A percentile compares a stretch with the other conserved stretches of the same genome.
phyloP scores from a whole-genome alignment of 2,797 vertebrate genomes.

The Diplodus sargus region DNA sequence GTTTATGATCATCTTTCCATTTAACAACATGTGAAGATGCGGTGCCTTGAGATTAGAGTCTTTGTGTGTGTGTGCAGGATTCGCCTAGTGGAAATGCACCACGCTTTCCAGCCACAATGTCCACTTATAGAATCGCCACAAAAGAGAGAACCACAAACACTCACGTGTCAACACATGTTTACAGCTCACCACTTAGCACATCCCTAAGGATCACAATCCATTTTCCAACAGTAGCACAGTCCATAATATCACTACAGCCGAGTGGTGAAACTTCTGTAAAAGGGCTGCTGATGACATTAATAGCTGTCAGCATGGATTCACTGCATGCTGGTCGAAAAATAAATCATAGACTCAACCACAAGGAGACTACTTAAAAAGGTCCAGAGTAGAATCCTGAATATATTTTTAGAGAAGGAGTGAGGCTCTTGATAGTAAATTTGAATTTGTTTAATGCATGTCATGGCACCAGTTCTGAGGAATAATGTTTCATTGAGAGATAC shows the following conservation, averaged over 20 bases:
- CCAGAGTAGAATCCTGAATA: background rate
- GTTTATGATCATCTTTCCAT: background rate
- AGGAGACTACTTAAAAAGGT: background rate
- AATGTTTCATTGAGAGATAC: background rate
- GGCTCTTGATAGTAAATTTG: background rate
- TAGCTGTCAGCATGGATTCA: background rate
- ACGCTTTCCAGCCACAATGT: constrained; percentile 3
- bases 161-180: constrained; percentile 16
- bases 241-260: background rate
- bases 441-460: background rate
- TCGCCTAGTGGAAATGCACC: constrained; percentile 1
- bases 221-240: constrained; percentile 16
- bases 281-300: background rate
- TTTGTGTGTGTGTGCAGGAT: background rate
- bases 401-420: background rate
- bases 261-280: constrained; percentile 15
- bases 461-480: background rate
- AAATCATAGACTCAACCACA: background rate
- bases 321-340: background rate
- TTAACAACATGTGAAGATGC: background rate
- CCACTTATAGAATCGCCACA: background rate
- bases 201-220: constrained; percentile 39
- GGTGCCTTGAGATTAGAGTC: background rate
- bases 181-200: constrained; percentile 24
- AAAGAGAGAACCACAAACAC: constrained; percentile 9